These are phyloP conservation scores for Prorops nasuta DNA, from an alignment of 1,140 invertebrate genomes.

Conservation along the genomic window DNA sequence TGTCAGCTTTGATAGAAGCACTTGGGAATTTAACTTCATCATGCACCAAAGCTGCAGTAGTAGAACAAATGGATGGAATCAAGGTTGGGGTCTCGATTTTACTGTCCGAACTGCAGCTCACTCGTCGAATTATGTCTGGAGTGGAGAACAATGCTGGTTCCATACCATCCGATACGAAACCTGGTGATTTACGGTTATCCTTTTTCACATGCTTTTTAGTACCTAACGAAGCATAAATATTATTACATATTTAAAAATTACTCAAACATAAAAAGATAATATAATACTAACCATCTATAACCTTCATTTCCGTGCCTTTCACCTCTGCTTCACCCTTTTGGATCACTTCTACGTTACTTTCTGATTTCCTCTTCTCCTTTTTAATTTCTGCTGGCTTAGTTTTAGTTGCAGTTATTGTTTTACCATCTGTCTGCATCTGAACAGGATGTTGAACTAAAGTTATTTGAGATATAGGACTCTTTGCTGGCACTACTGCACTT, in stretches of 20 bases:
- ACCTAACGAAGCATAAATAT: slow-evolving; percentile 30
- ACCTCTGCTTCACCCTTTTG: slow-evolving; percentile 28
- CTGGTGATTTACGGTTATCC: slow-evolving; percentile 62
- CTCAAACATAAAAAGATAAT: neutral
- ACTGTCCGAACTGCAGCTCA: slow-evolving; percentile 38
- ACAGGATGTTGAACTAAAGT: slow-evolving; percentile 18
- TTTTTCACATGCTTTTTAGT: slow-evolving; percentile 61
- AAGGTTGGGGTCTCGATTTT: slow-evolving; percentile 29
- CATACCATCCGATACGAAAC: slow-evolving; percentile 61
- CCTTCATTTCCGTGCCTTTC: slow-evolving; percentile 35
- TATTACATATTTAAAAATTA: neutral
- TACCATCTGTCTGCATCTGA: slow-evolving; percentile 17
- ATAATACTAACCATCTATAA: slow-evolving; percentile 28
- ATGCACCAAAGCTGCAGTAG: neutral
- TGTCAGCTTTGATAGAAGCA: neutral
- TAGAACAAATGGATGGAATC: slow-evolving; percentile 4
- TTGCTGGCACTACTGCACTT: neutral
- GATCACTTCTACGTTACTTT: slow-evolving; percentile 21
- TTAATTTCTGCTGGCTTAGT: slow-evolving; percentile 40
- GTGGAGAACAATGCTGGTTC: slow-evolving; percentile 72
- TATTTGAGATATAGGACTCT: neutral
- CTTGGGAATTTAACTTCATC: neutral
- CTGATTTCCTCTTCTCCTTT: slow-evolving; percentile 46
- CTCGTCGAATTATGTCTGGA: slow-evolving; percentile 74
- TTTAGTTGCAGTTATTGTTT: slow-evolving; percentile 19